Evolutionary conservation across 2,888 invertebrate species (phyloP).

Genomic region (Lithophane semibrunnea): DNA sequence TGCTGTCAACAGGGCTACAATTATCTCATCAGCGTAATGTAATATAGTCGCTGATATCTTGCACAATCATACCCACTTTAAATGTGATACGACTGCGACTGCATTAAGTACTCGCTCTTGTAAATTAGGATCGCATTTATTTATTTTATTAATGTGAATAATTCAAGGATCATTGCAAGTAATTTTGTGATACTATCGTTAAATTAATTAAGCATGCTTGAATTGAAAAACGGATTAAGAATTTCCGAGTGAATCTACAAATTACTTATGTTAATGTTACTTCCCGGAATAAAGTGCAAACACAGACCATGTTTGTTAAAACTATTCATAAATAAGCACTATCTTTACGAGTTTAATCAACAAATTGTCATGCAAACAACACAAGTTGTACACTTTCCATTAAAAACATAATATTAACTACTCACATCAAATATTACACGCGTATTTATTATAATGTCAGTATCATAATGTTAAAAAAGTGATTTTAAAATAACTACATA

Average conservation of each 20-base stretch:
- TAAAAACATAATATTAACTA: constrained; percentile 30
- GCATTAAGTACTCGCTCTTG: constrained; percentile 33
- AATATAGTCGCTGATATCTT: constrained; percentile 73
- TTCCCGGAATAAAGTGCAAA: constrained; percentile 29
- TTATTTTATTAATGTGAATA: constrained; percentile 26
- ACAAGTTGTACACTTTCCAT: constrained; percentile 27
- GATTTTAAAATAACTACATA: constrained; percentile 46
- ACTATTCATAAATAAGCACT: constrained; percentile 33
- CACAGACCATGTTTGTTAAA: constrained; percentile 16
- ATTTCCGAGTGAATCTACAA: constrained; percentile 11
- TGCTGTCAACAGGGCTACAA: constrained; percentile 75
- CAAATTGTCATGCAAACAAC: constrained; percentile 40
- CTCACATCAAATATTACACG: constrained; percentile 21
- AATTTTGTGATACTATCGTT: constrained; percentile 39
- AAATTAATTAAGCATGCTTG: constrained; percentile 15
- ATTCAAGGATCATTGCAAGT: constrained; percentile 2
- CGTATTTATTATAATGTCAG: constrained; percentile 30
- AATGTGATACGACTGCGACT: constrained; percentile 52
- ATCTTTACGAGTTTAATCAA: constrained; percentile 31
- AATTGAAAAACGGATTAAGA: constrained; percentile 12
- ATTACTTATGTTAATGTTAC: constrained; percentile 21
- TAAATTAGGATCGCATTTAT: constrained; percentile 36
- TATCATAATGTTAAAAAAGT: constrained; percentile 40
- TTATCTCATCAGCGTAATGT: constrained; percentile 77
- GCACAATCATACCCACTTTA: constrained; percentile 77